Conservation (phyloP, 2,113 vertebrate species). For the Saccopteryx bilineata region DNA sequence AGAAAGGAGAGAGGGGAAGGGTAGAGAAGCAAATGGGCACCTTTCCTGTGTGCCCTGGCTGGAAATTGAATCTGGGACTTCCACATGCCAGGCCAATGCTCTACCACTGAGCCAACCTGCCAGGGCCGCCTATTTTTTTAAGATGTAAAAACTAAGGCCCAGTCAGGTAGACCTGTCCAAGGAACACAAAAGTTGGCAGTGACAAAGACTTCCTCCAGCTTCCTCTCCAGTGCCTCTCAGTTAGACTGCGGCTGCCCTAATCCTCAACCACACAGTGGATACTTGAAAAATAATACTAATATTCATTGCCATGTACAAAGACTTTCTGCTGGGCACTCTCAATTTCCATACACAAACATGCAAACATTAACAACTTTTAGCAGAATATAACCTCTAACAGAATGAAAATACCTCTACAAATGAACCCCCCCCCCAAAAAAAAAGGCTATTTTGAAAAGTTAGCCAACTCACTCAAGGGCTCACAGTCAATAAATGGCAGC, state of each 20-base stretch:
- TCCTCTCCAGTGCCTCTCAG: not conserved
- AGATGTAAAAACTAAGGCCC: not conserved
- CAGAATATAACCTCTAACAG: no score
- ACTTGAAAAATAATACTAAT: not conserved
- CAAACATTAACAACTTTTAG: not conserved
- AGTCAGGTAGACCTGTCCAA: not conserved
- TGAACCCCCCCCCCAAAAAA: not conserved
- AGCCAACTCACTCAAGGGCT: not conserved
- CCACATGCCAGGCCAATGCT: no score
- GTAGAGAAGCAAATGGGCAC: no score
- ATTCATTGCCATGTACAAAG: not conserved
- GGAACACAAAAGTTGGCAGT: not conserved
- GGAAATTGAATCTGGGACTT: no score
- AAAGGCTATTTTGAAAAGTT: not conserved
- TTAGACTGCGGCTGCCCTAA: not conserved
- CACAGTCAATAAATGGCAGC: not conserved
- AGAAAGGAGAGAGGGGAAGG: no score
- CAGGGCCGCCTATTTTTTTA: not conserved
- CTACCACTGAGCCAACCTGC: no score
- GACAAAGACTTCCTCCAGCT: not conserved
- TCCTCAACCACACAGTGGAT: not conserved
- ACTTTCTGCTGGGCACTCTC: not conserved
- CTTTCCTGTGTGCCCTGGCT: no score
- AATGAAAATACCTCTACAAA: not conserved
- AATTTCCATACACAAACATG: not conserved